A percentile compares a stretch with the other conserved stretches of the same genome.
phyloP scores from a whole-genome alignment of 2,888 invertebrate species.

The Cyaniris semiargus region DNA sequence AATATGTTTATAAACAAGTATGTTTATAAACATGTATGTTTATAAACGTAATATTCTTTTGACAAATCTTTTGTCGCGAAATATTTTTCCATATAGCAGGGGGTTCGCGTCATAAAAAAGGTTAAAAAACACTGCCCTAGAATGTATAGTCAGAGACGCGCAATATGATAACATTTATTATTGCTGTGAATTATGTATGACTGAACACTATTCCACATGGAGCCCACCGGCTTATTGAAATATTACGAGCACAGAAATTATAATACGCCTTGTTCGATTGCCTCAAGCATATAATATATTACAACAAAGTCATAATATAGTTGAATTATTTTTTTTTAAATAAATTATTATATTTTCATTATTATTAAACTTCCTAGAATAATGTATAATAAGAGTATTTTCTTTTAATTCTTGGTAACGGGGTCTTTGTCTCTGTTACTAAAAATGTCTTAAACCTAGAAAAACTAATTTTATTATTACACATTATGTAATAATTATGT shows the following conservation, averaged over 20 bases:
- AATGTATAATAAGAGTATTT: too few species aligned
- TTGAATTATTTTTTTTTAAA: not conserved
- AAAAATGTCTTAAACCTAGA: too few species aligned
- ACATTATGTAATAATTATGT: not conserved
- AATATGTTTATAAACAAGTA: too few species aligned
- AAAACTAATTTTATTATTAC: not conserved
- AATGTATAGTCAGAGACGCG: not conserved
- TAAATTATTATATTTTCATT: not conserved
- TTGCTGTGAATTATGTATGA: slow-evolving; percentile 8
- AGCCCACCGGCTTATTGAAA: slow-evolving; percentile 2
- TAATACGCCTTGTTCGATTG: not conserved
- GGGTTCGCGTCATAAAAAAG: too few species aligned
- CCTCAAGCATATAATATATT: not conserved
- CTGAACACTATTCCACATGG: not conserved
- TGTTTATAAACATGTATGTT: too few species aligned
- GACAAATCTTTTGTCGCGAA: too few species aligned
- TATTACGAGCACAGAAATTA: not conserved
- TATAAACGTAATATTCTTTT: too few species aligned
- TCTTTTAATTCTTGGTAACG: too few species aligned
- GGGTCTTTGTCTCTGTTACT: too few species aligned
- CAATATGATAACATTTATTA: slow-evolving; percentile 25
- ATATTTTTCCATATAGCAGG: too few species aligned
- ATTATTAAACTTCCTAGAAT: too few species aligned
- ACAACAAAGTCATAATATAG: not conserved
- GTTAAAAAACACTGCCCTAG: not conserved